Evolutionary conservation across 2,113 vertebrate species (phyloP).

Genomic region (Hydrolagus affinis): DNA sequence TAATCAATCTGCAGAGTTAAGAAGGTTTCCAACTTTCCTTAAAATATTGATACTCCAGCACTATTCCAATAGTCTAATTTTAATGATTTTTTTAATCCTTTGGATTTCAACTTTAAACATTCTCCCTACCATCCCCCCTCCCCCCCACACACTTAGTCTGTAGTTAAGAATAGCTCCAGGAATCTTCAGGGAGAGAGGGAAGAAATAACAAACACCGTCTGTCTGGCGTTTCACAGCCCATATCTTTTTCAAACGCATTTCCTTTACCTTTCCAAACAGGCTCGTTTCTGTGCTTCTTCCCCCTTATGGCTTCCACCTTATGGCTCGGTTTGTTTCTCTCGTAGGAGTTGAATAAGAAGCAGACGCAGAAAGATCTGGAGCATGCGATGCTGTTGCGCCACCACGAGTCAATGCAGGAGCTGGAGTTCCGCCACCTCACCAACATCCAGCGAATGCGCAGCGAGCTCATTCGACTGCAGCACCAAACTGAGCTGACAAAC

Average conservation of each 20-base stretch:
- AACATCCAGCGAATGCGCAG: slow-evolving; percentile 89
- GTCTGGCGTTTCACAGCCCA: background rate
- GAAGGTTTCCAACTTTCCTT: too few relatives aligned
- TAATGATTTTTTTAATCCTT: too few relatives aligned
- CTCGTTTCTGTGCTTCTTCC: background rate
- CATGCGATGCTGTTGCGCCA: slow-evolving; percentile 95
- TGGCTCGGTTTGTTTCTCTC: background rate
- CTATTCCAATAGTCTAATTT: too few relatives aligned
- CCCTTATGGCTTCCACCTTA: background rate
- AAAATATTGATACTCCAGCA: too few relatives aligned
- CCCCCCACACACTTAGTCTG: too few relatives aligned
- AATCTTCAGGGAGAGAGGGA: background rate
- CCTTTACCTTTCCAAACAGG: background rate
- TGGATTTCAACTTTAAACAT: too few relatives aligned
- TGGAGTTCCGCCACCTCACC: slow-evolving; percentile 92
- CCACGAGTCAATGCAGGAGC: slow-evolving; percentile 96
- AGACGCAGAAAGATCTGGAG: slow-evolving; percentile 95
- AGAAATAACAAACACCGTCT: background rate
- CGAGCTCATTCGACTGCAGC: slow-evolving; percentile 88
- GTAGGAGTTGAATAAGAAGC: slow-evolving; percentile 93
- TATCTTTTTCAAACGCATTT: background rate
- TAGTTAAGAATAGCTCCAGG: background rate
- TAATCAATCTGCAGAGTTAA: too few relatives aligned
- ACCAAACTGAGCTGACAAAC: slow-evolving; percentile 97
- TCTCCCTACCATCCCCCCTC: too few relatives aligned